phyloP scores from a whole-genome alignment of 64 coral and sea anemone genomes.

The Montipora sp. region DNA sequence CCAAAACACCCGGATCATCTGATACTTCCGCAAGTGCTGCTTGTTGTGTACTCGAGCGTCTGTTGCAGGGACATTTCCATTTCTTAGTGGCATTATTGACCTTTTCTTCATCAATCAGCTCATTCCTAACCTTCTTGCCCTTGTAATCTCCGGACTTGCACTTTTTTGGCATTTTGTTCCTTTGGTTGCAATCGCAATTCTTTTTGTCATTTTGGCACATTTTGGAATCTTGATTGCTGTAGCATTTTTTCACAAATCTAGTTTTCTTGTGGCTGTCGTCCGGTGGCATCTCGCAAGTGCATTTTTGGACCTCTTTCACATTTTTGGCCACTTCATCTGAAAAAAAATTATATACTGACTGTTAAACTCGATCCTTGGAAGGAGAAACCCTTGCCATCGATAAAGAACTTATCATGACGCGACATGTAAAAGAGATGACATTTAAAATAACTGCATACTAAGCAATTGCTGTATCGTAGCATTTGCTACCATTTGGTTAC shows the following conservation, averaged over 20 bases:
- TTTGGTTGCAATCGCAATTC: neutral
- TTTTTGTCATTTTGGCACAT: slow-evolving; percentile 24
- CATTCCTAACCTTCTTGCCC: neutral
- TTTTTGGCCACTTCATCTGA: neutral
- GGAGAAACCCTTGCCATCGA: too few relatives aligned
- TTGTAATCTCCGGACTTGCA: slow-evolving; percentile 13
- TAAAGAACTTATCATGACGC: too few relatives aligned
- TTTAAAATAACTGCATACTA: neutral
- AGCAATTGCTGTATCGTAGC: neutral
- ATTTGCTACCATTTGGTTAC: neutral
- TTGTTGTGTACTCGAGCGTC: neutral
- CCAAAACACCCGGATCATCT: slow-evolving; percentile 16
- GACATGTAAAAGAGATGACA: too few relatives aligned
- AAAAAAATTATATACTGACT: neutral
- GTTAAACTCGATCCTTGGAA: too few relatives aligned
- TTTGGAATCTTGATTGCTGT: neutral
- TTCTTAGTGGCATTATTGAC: slow-evolving; percentile 7
- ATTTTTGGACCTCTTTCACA: slow-evolving; percentile 4
- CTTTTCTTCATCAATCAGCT: neutral
- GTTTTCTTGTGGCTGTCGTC: slow-evolving; percentile 27
- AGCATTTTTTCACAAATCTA: slow-evolving; percentile 23
- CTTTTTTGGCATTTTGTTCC: neutral
- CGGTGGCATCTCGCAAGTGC: slow-evolving; percentile 34
- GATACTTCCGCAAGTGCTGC: slow-evolving; percentile 22
- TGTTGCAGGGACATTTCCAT: slow-evolving; percentile 56